phyloP scores from a whole-genome alignment of 2,888 invertebrate genomes.

The Chironomus riparius region DNA sequence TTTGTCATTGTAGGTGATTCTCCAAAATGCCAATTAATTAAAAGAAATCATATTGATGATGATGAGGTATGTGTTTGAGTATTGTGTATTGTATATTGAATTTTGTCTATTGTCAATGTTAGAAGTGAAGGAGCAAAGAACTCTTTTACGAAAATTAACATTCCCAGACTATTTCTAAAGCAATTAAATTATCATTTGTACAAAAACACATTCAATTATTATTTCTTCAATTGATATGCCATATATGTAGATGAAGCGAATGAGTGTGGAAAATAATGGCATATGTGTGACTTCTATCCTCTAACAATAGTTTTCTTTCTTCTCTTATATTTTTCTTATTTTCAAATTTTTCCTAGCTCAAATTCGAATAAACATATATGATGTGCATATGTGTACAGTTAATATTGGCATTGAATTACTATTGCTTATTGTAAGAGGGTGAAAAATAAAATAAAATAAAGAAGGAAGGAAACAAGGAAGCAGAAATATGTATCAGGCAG shows the following conservation, averaged over 20 bases:
- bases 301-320: background rate
- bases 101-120: background rate
- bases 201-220: background rate
- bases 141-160: constrained; percentile 9
- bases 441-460: background rate
- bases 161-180: constrained; percentile 20
- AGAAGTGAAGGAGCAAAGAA: background rate
- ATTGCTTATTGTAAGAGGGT: too few relatives aligned
- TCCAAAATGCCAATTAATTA: constrained; percentile 26
- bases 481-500: background rate
- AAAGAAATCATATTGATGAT: constrained; percentile 6
- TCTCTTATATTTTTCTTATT: background rate
- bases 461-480: background rate
- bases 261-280: background rate
- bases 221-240: background rate
- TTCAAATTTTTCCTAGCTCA: too few relatives aligned
- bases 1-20: constrained; percentile 16
- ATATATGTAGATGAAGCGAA: background rate
- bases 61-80: background rate
- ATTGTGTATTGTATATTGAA: background rate
- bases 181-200: constrained; percentile 25
- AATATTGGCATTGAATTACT: too few relatives aligned
- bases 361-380: too few relatives aligned
- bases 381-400: background rate
- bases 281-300: background rate